These are phyloP conservation scores for Eciton burchellii DNA, from an alignment of 1,140 invertebrate genomes.

Conservation along the genomic window DNA sequence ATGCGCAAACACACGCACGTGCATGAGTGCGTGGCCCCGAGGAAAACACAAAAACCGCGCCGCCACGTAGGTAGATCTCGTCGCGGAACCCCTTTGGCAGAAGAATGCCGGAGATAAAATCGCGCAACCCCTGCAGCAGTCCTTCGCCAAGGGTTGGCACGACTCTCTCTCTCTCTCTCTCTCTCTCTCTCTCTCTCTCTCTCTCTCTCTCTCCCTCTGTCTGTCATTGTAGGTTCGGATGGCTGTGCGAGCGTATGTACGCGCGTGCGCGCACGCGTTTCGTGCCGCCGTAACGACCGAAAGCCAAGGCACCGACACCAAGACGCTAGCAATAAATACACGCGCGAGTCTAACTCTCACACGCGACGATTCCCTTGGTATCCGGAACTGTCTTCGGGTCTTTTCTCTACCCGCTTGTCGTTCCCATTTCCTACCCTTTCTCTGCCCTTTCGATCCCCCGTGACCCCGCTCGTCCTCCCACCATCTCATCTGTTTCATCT, in stretches of 20 bases:
- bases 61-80: constrained; percentile 47
- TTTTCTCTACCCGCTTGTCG: constrained; percentile 34
- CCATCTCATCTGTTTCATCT: constrained; percentile 28
- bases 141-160: constrained; percentile 51
- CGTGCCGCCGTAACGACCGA: constrained; percentile 18
- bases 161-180: no score
- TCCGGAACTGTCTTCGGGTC: constrained; percentile 29
- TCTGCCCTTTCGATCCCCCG: background rate
- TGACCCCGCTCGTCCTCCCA: constrained; percentile 9
- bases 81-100: constrained; percentile 63
- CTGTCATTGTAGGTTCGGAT: constrained; percentile 15
- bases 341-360: constrained; percentile 4
- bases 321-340: constrained; percentile 30
- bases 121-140: constrained; percentile 72
- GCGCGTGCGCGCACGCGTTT: background rate
- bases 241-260: constrained; percentile 21
- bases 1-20: background rate
- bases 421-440: constrained; percentile 45
- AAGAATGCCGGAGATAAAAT: constrained; percentile 77
- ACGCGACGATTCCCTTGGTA: constrained; percentile 20
- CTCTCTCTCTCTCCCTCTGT: no score
- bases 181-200: no score
- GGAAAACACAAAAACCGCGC: constrained; percentile 43
- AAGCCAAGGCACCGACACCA: constrained; percentile 15
- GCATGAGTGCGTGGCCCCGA: background rate